Base-by-base conservation (phyloP, 2,888 invertebrate genomes). In the Scaeva pyrastri region DNA sequence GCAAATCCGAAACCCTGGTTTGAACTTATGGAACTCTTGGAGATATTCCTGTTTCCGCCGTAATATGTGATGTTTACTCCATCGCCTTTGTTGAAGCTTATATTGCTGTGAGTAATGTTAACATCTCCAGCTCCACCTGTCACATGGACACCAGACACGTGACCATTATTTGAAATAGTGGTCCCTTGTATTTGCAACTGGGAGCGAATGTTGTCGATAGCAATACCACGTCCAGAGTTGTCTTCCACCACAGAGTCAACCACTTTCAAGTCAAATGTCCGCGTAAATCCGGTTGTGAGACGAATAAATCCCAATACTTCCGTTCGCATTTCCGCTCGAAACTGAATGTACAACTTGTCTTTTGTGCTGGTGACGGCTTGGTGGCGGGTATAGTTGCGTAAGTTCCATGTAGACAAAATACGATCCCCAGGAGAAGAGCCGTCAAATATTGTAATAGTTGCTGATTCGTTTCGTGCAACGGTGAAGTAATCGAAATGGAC, bases 31-130 rank as follows among this genome's bases (percentile, higher is more conserved):
- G 95, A 96, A 56, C 97, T 96, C 88, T 95, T 94, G 12, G 99
- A 98, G 82, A 99, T 94, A 90, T 99, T 98, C 87, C 98, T 94
- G 89, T 96, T 96, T 0, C 99, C 99, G 0, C 99, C 99, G 3
- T 97, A 96, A 83, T 97, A 97, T 0, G 98, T 98, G 12, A 99
- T 96, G 91, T 99, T 99, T 11, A 99, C 94, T 0, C 99, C 99
- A 90, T 98, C 98, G 1, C 98, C 98, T 90, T 96, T 95, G 91
- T 99, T 99, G 89, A 97, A 96, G 19, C 96, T 96, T 88, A 99
- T 96, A 89, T 96, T 94, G 88, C 98, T 97, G 89, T 96, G 95
- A 21, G 99, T 98, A 3, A 99, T 94, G 91, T 99, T 98, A 0
- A 99, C 95, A 91, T 99, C 98, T 1, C 98, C 98, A 0, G 97